phyloP scores from a whole-genome alignment of 2,113 vertebrate species.

The Erpornis zantholeuca region DNA sequence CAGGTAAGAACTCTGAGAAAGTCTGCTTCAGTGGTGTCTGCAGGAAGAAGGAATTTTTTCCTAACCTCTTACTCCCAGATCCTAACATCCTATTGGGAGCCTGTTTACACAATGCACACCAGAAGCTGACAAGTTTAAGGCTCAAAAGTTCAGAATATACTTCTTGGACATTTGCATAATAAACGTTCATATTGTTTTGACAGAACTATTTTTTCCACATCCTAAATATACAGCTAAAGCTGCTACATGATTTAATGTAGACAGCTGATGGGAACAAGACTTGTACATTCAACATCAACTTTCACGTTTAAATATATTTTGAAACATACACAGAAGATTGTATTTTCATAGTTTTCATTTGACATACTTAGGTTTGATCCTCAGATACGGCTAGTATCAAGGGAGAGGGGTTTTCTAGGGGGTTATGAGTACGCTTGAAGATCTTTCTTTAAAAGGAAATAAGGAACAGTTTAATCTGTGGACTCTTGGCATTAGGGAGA shows the following conservation, averaged over 20 bases:
- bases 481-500: neutral
- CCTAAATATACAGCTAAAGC: neutral
- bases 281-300: neutral
- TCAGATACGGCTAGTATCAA: neutral
- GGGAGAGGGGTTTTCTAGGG: accelerated
- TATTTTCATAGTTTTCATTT: neutral
- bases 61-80: neutral
- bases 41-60: neutral
- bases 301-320: neutral
- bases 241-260: neutral
- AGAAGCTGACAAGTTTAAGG: neutral
- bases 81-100: neutral
- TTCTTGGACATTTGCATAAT: neutral
- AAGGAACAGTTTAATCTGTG: neutral
- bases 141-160: neutral
- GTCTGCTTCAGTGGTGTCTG: neutral
- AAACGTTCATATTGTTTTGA: neutral
- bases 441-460: neutral
- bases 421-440: neutral
- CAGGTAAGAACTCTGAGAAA: accelerated
- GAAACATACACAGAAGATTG: neutral
- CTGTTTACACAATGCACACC: neutral
- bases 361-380: neutral
- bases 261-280: neutral
- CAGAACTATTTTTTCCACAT: neutral